A percentile compares a stretch with the other conserved stretches of the same genome.
These are phyloP conservation scores for Bhutanitis thaidina DNA, from an alignment of 2,888 invertebrate species.

Conservation along the genomic window DNA sequence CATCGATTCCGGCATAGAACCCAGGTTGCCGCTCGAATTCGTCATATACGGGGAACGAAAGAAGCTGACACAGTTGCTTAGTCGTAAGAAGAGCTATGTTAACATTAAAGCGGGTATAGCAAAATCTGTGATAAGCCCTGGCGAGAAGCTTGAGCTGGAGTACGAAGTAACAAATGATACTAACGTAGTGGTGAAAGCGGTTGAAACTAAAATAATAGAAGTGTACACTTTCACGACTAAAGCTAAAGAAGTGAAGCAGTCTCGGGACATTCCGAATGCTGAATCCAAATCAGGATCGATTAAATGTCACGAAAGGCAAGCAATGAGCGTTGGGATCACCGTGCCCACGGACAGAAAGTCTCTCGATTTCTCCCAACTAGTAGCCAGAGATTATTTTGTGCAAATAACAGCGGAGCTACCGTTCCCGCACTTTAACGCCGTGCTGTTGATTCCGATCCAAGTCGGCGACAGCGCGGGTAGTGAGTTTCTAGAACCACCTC, in stretches of 20 bases:
- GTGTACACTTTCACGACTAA: constrained; percentile 21
- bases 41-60: constrained; percentile 27
- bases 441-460: constrained; percentile 21
- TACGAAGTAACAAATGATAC: constrained; percentile 28
- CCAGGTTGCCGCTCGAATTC: constrained; percentile 24
- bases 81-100: constrained; percentile 24
- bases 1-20: constrained; percentile 25
- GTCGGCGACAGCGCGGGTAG: neutral
- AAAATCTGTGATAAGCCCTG: constrained; percentile 24
- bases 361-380: constrained; percentile 24
- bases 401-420: constrained; percentile 25
- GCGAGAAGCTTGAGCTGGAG: constrained; percentile 24
- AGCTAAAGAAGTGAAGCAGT: neutral
- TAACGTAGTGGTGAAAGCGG: constrained; percentile 21
- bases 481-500: constrained; percentile 6
- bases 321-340: constrained; percentile 20
- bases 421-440: constrained; percentile 23
- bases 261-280: constrained; percentile 21
- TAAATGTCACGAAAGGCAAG: constrained; percentile 17
- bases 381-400: constrained; percentile 25
- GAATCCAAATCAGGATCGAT: constrained; percentile 25
- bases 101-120: constrained; percentile 27
- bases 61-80: constrained; percentile 25
- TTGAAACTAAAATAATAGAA: constrained; percentile 27
- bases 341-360: constrained; percentile 21